Percentiles rank a stretch among this genome's conserved stretches.
phyloP scores from a whole-genome alignment of 2,113 vertebrate species.

The Ia io region DNA sequence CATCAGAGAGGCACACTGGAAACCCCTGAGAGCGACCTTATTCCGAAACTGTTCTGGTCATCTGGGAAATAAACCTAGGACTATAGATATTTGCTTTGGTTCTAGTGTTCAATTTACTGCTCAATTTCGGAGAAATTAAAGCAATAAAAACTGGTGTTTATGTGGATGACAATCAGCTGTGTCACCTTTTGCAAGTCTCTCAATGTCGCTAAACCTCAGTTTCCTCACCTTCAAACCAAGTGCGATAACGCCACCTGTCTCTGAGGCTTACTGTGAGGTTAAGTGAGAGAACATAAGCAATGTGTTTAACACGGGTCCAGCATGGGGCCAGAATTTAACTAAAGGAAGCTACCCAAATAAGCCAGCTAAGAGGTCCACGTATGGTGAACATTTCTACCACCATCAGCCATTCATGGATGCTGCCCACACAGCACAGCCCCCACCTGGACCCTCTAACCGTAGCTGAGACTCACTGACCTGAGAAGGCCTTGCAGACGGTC shows the following conservation, averaged over 20 bases:
- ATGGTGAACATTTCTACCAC: background rate
- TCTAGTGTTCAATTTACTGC: background rate
- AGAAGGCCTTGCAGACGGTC: background rate
- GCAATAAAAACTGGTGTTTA: background rate
- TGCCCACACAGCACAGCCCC: too few species aligned
- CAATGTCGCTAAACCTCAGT: background rate
- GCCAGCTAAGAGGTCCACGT: background rate
- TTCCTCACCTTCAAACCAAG: slow-evolving; percentile 1
- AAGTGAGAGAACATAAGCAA: background rate
- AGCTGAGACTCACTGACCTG: background rate
- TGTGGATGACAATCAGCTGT: background rate
- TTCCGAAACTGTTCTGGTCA: background rate
- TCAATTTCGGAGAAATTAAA: slow-evolving; percentile 14
- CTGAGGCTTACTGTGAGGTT: background rate
- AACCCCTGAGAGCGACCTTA: background rate
- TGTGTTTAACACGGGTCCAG: background rate
- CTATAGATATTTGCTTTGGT: background rate
- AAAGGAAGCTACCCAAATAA: background rate
- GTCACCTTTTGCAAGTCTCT: background rate
- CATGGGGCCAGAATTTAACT: background rate
- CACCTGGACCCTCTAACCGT: background rate
- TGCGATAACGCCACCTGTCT: background rate
- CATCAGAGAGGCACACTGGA: background rate
- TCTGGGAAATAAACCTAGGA: background rate
- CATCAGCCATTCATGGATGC: background rate